Base-by-base conservation (phyloP, 2,113 vertebrate genomes). In the Alces alces region DNA sequence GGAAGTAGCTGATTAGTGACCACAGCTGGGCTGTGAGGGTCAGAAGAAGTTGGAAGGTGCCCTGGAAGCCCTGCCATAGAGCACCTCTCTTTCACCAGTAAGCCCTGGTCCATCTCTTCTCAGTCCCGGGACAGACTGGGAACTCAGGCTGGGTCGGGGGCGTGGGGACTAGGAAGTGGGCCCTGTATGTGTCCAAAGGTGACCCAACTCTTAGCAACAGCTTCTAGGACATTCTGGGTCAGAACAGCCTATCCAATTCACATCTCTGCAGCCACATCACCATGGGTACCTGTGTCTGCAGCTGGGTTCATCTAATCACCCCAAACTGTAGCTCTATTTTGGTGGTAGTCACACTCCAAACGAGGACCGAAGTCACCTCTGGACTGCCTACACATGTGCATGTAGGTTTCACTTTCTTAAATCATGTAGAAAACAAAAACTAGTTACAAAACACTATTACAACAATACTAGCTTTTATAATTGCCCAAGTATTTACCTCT, bases 111-210 rank as follows among this genome's bases (percentile, higher is more conserved):
- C 17, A 43, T 43, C 19, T 93, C 55, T 27, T 27, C 43, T 21
- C 23, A 16, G 6, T 36, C 52, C 50, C 1, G 2, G 45, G 47
- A 27, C 28, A 27, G 28, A 15, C 23, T 33, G 11, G 79, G 30
- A 12, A 14, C 16, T 23, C 11, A 0, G 30, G 21, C 1, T 0
- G n/a, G 19, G 16, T 61, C 5, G 0, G 43, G 39, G 23, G 7
- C 12, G 15, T 16, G 13, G 23, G 45, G 54, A 16, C n/a, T 61
- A 43, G 17, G 50, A 50, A n/a, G 16, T 33, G 33, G 33, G 78
- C 6, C 13, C 33, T 83, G 28, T 33, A 33, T 9, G 36, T 88
- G 28, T 30, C 58, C 7, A 21, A 43, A 76, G 45, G 57, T 16
- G 15, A 84, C 5, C 60, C 50, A 52, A 60, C 76, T 88, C 52